Conservation (phyloP, 2,797 vertebrate species). For the Darevskia mixta region DNA sequence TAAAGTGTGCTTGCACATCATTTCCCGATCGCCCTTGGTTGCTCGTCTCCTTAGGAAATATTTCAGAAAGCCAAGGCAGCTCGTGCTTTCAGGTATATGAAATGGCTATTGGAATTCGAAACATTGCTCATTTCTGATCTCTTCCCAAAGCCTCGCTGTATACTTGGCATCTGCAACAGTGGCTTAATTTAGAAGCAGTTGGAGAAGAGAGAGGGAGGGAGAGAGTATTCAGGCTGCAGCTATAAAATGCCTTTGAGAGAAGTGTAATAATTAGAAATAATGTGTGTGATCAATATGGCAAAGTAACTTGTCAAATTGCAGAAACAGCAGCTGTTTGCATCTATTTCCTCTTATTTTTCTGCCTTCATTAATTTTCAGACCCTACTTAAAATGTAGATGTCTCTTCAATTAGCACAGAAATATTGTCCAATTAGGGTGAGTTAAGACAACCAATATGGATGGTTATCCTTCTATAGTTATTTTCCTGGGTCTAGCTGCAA, state of each 20-base stretch:
- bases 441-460: constrained; percentile 4
- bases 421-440: constrained; percentile 26
- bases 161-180: constrained; percentile 53
- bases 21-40: neutral
- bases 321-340: constrained; percentile 64
- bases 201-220: constrained; percentile 47
- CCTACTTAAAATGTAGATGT: constrained; percentile 38
- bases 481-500: neutral
- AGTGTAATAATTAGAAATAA: constrained; percentile 61
- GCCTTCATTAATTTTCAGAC: constrained; percentile 49
- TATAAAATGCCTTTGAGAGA: constrained; percentile 59
- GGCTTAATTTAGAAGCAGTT: constrained; percentile 60
- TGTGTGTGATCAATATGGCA: constrained; percentile 60
- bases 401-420: constrained; percentile 31
- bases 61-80: neutral
- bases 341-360: constrained; percentile 51
- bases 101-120: constrained; percentile 47
- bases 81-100: constrained; percentile 28
- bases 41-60: neutral
- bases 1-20: neutral
- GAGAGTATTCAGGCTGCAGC: constrained; percentile 49
- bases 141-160: constrained; percentile 47
- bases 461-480: constrained; percentile 6
- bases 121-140: constrained; percentile 24
- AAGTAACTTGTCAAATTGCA: constrained; percentile 56